Conservation (phyloP, 2,113 vertebrate genomes). For the Crotalus viridis region DNA sequence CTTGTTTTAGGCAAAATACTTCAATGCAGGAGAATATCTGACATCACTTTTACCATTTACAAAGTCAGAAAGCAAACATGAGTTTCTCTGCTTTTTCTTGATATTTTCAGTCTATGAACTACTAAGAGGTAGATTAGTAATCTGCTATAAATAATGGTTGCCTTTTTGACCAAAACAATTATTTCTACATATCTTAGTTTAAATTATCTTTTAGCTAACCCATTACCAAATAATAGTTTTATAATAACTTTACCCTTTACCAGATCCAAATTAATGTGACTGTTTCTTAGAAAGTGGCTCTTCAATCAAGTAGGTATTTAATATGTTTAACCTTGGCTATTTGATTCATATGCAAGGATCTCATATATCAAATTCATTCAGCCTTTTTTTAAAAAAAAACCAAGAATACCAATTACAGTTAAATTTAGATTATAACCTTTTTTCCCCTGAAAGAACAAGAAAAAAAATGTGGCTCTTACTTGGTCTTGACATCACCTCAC, state of each 20-base stretch:
- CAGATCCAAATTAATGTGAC: background rate
- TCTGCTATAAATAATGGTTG: background rate
- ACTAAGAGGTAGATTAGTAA: background rate
- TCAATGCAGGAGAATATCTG: background rate
- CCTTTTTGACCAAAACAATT: background rate
- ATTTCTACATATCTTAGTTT: background rate
- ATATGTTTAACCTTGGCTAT: background rate
- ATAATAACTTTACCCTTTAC: background rate
- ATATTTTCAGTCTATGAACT: background rate
- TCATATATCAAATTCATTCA: background rate
- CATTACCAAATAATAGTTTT: background rate
- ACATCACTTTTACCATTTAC: background rate
- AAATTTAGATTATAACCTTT: conserved; percentile 9
- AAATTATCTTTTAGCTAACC: fast-evolving
- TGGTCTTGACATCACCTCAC: conserved; percentile 2
- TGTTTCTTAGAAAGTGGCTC: background rate
- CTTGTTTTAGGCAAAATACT: background rate
- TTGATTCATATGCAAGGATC: background rate
- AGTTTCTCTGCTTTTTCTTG: background rate
- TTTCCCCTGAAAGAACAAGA: background rate
- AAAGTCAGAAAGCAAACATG: background rate
- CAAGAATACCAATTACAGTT: background rate
- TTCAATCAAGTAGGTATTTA: background rate
- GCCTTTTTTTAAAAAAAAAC: background rate
- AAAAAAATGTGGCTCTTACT: background rate